phyloP scores from a whole-genome alignment of 2,888 invertebrate species.

The Keiferia lycopersicella region DNA sequence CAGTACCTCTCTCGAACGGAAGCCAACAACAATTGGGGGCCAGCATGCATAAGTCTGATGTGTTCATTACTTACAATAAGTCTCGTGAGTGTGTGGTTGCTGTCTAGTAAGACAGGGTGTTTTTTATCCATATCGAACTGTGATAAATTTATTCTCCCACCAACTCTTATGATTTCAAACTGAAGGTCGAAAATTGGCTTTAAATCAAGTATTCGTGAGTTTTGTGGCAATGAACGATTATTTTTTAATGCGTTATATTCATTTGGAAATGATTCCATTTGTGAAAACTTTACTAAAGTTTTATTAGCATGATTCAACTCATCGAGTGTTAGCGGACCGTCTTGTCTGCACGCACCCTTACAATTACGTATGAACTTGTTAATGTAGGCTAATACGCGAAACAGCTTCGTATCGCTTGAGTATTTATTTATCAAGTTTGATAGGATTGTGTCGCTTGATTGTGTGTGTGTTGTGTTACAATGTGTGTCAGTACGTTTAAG shows the following conservation, averaged over 20 bases:
- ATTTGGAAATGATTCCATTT: constrained; percentile 33
- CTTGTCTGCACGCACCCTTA: neutral
- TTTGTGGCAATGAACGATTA: neutral
- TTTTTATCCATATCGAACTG: neutral
- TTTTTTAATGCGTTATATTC: constrained; percentile 1
- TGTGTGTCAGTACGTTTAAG: neutral
- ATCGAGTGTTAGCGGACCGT: neutral
- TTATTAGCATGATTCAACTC: neutral
- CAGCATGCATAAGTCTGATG: constrained; percentile 10
- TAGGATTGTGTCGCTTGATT: neutral
- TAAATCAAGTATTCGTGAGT: constrained; percentile 2
- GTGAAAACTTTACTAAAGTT: constrained; percentile 29
- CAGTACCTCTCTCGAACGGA: neutral
- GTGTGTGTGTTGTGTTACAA: neutral
- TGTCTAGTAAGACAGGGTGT: neutral
- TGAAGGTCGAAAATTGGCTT: neutral
- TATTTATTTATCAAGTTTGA: neutral
- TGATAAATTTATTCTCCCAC: constrained; percentile 2
- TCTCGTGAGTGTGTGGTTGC: constrained; percentile 6
- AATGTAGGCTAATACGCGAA: neutral
- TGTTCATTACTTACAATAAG: constrained; percentile 6
- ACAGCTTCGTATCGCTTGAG: neutral
- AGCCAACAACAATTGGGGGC: neutral
- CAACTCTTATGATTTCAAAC: constrained; percentile 11
- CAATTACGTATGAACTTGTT: neutral